Conservation (phyloP, 1,140 invertebrate species). For the Zelostemma sp. region DNA sequence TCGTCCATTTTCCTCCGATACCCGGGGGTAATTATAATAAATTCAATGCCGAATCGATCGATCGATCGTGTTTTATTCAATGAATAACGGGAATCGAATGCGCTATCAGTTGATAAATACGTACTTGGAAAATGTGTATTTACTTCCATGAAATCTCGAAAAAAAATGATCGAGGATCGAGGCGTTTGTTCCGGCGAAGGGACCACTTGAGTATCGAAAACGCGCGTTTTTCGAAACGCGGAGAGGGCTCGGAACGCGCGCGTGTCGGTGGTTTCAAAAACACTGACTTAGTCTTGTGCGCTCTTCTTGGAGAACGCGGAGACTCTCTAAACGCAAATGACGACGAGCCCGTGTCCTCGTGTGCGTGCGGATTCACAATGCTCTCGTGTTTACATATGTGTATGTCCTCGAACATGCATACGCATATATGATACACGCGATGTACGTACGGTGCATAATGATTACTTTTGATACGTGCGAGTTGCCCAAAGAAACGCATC, state of each 20-base stretch:
- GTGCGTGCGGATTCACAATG: slow-evolving; percentile 23
- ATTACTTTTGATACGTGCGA: slow-evolving; percentile 36
- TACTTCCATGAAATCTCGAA: not conserved
- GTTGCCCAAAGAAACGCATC: slow-evolving; percentile 31
- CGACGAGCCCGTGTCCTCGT: slow-evolving; percentile 11
- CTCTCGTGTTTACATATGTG: slow-evolving; percentile 26
- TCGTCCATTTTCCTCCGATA: slow-evolving; percentile 38
- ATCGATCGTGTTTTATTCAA: slow-evolving; percentile 4
- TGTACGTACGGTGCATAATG: slow-evolving; percentile 40
- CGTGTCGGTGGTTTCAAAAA: slow-evolving; percentile 34
- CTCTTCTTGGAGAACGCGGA: slow-evolving; percentile 27
- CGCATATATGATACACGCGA: slow-evolving; percentile 34
- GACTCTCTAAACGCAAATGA: slow-evolving; percentile 9
- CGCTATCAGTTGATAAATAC: not conserved
- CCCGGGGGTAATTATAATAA: slow-evolving; percentile 29
- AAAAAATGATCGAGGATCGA: not conserved
- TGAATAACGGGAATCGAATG: not conserved
- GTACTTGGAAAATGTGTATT: not conserved
- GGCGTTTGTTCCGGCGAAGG: not conserved
- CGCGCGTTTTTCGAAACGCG: slow-evolving; percentile 2
- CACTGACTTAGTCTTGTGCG: slow-evolving; percentile 42
- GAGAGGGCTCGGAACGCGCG: slow-evolving; percentile 16
- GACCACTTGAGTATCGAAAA: not conserved
- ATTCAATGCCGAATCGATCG: slow-evolving; percentile 26
- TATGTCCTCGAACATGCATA: slow-evolving; percentile 39